Conservation (phyloP, 2,113 vertebrate species). For the Phaethornis superciliosus region DNA sequence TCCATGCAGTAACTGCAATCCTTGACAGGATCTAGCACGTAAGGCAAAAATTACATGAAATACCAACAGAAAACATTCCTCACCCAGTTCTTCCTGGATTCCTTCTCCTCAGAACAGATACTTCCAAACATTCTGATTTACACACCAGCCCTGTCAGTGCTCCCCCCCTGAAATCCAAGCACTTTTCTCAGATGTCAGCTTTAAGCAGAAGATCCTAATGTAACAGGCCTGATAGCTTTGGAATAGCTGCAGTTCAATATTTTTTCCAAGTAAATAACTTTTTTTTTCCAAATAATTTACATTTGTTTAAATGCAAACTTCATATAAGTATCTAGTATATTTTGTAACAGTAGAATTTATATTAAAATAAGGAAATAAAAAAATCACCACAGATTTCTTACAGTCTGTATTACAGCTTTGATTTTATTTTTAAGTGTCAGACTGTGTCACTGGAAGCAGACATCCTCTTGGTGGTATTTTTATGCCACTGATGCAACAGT, state of each 20-base stretch:
- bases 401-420: conserved; percentile 30
- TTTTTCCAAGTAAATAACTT: not conserved
- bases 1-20: not conserved
- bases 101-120: not conserved
- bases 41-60: not conserved
- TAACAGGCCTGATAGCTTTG: not conserved
- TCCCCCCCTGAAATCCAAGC: not conserved
- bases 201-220: not conserved
- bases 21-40: not conserved
- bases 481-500: not conserved
- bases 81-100: not conserved
- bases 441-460: conserved; percentile 49
- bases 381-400: conserved; percentile 22
- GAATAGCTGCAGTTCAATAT: not conserved
- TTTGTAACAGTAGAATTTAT: not conserved
- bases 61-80: not conserved
- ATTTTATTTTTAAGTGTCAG: conserved; percentile 50
- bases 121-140: not conserved
- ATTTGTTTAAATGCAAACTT: not conserved
- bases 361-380: not conserved
- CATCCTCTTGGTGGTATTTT: not conserved
- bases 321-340: not conserved
- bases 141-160: not conserved
- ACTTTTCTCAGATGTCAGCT: not conserved
- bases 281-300: not conserved